These are phyloP conservation scores for Xestia xanthographa DNA, from an alignment of 2,888 invertebrate genomes.

Conservation along the genomic window DNA sequence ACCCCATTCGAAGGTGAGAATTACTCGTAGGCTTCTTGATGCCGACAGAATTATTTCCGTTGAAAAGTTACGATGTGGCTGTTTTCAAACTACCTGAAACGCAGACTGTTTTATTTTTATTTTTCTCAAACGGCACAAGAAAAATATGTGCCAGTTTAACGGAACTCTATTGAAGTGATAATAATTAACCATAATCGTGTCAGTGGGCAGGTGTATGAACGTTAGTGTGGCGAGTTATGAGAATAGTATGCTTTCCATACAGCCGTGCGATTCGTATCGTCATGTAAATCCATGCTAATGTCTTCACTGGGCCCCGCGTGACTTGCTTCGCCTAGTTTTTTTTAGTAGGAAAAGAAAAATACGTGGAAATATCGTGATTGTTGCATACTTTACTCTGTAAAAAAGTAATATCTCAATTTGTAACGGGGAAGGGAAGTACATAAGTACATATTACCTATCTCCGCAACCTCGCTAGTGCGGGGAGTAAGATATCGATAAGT, in stretches of 20 bases:
- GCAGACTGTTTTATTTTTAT: background rate
- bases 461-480: conserved; percentile 5
- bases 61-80: background rate
- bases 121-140: background rate
- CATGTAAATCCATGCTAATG: conserved; percentile 67
- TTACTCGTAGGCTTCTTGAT: background rate
- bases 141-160: conserved; percentile 47
- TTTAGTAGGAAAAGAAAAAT: conserved; percentile 39
- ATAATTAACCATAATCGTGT: conserved; percentile 65
- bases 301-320: conserved; percentile 50
- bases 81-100: background rate
- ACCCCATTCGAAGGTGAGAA: no score
- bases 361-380: conserved; percentile 49
- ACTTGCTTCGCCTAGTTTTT: conserved; percentile 37
- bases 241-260: conserved; percentile 60
- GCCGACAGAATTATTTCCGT: conserved; percentile 5
- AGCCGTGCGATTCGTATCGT: conserved; percentile 44
- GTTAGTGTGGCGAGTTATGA: conserved; percentile 34
- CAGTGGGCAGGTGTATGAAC: conserved; percentile 54
- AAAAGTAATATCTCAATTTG: conserved; percentile 20
- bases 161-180: conserved; percentile 61
- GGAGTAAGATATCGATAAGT: conserved; percentile 4
- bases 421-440: background rate
- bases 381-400: background rate
- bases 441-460: background rate